Percentiles rank a stretch among this genome's conserved stretches.
Evolutionary conservation across 2,113 vertebrate species (phyloP).

Genomic region (Phycodurus eques): DNA sequence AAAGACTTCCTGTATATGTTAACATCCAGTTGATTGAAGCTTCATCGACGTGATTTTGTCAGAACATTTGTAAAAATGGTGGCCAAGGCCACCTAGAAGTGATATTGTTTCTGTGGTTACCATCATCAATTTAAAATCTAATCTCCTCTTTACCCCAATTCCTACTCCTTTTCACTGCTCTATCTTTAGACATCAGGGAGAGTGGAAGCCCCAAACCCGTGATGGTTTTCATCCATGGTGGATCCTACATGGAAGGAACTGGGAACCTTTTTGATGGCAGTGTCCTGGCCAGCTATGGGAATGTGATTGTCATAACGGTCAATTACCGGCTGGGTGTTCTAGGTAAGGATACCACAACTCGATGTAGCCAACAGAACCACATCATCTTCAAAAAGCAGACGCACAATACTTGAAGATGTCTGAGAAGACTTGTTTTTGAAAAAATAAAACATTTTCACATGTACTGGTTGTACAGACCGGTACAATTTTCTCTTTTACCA

Average conservation of each 20-base stretch:
- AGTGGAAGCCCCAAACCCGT: conserved; percentile 98
- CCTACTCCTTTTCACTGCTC: conserved; percentile 19
- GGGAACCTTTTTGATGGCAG: conserved; percentile 99
- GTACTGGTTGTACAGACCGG: too few species aligned
- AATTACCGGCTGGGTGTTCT: conserved; percentile 98
- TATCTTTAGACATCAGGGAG: conserved; percentile 94
- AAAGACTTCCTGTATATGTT: background rate
- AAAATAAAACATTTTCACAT: too few species aligned
- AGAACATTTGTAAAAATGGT: background rate
- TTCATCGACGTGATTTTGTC: too few species aligned
- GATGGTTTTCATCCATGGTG: conserved; percentile 99
- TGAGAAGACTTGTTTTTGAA: too few species aligned
- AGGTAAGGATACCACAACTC: conserved; percentile 79
- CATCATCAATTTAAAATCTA: conserved; percentile 67
- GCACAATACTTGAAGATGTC: too few species aligned
- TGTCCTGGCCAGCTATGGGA: conserved; percentile 99
- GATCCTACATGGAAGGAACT: conserved; percentile 99
- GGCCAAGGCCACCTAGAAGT: background rate
- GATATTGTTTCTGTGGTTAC: conserved; percentile 50
- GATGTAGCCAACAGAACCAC: too few species aligned
- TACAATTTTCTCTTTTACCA: too few species aligned
- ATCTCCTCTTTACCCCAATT: conserved; percentile 71
- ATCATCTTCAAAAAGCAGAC: too few species aligned
- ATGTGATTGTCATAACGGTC: conserved; percentile 98
- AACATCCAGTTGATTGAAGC: too few species aligned